phyloP scores from a whole-genome alignment of 2,113 vertebrate species.

The Martes martes region DNA sequence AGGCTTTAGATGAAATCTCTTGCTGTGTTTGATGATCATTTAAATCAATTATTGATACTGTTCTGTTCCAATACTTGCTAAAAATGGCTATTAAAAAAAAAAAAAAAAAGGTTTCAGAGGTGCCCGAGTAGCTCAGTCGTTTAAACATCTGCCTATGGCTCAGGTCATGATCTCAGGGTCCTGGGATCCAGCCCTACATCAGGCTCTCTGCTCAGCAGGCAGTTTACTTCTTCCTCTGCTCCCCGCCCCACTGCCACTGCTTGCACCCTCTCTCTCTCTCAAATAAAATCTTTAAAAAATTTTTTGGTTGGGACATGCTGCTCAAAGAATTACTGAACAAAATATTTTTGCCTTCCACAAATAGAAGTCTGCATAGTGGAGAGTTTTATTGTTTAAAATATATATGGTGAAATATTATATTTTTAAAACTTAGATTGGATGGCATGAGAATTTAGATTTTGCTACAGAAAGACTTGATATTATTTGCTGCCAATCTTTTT shows the following conservation, averaged over 20 bases:
- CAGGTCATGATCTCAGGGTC: not conserved
- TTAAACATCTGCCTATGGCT: not conserved
- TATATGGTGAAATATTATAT: not conserved
- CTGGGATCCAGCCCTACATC: not conserved
- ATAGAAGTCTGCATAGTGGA: not conserved
- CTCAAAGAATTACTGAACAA: not conserved
- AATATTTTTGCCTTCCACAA: not conserved
- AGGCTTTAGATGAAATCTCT: not conserved
- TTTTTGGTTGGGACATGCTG: not conserved
- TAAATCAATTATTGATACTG: not conserved
- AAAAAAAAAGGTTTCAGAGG: not conserved
- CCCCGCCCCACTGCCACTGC: not conserved
- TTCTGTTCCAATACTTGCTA: not conserved
- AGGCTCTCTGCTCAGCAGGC: not conserved
- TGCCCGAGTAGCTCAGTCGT: not conserved
- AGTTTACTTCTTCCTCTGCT: not conserved
- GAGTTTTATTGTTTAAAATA: not conserved
- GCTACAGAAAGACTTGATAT: constrained; percentile 32
- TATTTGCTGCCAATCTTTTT: constrained; percentile 13
- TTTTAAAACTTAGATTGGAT: not conserved
- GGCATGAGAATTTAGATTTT: not conserved
- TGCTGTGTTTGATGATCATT: not conserved
- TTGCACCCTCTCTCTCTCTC: not conserved
- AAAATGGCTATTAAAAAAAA: not conserved
- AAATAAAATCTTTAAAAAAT: not conserved